Conservation (phyloP, 2,797 vertebrate species). For the Centropyge bicolor region DNA sequence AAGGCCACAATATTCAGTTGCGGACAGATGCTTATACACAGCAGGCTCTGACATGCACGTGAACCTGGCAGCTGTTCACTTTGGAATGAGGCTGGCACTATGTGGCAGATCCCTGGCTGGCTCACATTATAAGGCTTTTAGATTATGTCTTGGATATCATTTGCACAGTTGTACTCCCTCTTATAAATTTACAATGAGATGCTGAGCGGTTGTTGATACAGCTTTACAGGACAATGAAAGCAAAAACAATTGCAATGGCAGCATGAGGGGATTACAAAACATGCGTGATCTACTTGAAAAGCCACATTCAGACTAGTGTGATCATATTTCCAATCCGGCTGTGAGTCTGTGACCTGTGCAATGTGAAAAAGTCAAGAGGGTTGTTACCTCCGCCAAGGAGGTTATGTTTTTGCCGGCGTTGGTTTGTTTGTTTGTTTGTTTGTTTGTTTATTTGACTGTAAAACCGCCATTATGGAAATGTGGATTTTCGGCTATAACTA, state of each 20-base stretch:
- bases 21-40: slow-evolving; percentile 24
- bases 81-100: slow-evolving; percentile 22
- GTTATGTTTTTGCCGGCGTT: too few relatives aligned
- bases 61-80: slow-evolving; percentile 35
- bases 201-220: slow-evolving; percentile 24
- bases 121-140: slow-evolving; percentile 1
- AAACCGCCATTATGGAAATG: too few relatives aligned
- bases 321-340: slow-evolving; percentile 4
- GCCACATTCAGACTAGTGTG: background rate
- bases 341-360: background rate
- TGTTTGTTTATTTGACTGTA: too few relatives aligned
- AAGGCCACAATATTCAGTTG: slow-evolving; percentile 25
- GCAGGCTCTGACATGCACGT: slow-evolving; percentile 12
- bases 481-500: too few relatives aligned
- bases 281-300: background rate
- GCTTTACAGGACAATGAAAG: slow-evolving; percentile 24
- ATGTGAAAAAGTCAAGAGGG: background rate
- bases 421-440: too few relatives aligned
- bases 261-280: slow-evolving; percentile 10
- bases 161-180: slow-evolving; percentile 26
- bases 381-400: too few relatives aligned
- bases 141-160: slow-evolving; percentile 41
- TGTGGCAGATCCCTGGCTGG: slow-evolving; percentile 7
- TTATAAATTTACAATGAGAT: slow-evolving; percentile 58
- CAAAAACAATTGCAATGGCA: slow-evolving; percentile 19